Base-by-base conservation (phyloP, 92 coral and sea anemone genomes). In the Palythoa grandis region DNA sequence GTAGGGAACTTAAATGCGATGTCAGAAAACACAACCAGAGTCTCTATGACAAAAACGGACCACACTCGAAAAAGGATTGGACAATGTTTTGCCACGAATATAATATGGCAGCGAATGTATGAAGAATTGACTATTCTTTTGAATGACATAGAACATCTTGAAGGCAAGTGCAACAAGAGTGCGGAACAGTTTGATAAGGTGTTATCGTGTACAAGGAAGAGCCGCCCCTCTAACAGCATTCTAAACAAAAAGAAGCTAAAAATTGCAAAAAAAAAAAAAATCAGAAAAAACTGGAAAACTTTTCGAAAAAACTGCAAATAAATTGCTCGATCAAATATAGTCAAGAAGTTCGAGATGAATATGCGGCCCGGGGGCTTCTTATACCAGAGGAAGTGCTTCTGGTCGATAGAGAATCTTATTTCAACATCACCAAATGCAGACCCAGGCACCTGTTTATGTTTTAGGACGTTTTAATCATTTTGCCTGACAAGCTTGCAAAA, bases 391-490 rank as follows among this genome's bases (percentile, higher is more conserved):
- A 86, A 69, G 88, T 86, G 14, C 83, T 92, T 77, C 72, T 20
- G 38, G 79, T 83, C 23, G 77, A 86, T 43, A 91, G 92, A 78
- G 92, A 91, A 69, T 76, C 54, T 67, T 68, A 82, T 77, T 83
- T 91, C 25, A 71, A 61, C 67, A 88, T 91, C 50, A 91, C 91
- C 47, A 85, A 84, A 72, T 77, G 89, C 35, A 88, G 80, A 79
- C 76, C 86, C 14, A 89, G 66, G 72, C 90, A 92, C 87, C 82
- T 92, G 88, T 92, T 50, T 83, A 74, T 83, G 63, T 91, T 69
- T 40, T 72, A 20, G 78, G 2, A 24, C 73, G 52, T 83, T 85
- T 85, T 85, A 63, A 71, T 57, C 90, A 87, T 29, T 23, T 24
- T 10, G 87, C 90, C 90, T 71, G 87, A 82, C 50, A 47, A 82